Percentiles rank a stretch among this genome's conserved stretches.
These are phyloP conservation scores for Muscicapa comitata DNA, from an alignment of 2,797 vertebrate genomes.

Conservation along the genomic window DNA sequence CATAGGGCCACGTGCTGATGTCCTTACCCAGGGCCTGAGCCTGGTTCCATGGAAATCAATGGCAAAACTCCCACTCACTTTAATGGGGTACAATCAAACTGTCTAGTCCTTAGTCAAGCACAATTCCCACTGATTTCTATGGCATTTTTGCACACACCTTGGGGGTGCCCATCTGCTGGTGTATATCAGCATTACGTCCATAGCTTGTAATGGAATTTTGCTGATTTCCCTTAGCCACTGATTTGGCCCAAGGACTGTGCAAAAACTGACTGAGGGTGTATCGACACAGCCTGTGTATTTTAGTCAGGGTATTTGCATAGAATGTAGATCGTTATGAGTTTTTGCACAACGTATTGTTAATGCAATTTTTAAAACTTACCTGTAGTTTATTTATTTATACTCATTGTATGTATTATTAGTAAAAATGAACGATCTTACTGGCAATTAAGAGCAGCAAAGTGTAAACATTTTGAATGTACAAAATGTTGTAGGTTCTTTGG, in stretches of 20 bases:
- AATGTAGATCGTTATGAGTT: slow-evolving; percentile 77
- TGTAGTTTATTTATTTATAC: slow-evolving; percentile 80
- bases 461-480: slow-evolving; percentile 77
- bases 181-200: background rate
- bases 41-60: slow-evolving; percentile 37
- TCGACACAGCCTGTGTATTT: slow-evolving; percentile 70
- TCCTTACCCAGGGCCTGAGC: slow-evolving; percentile 36
- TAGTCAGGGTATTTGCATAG: slow-evolving; percentile 81
- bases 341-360: slow-evolving; percentile 78
- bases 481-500: slow-evolving; percentile 62
- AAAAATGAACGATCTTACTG: slow-evolving; percentile 66
- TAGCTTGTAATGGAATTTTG: background rate
- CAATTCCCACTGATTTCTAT: slow-evolving; percentile 46
- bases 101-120: slow-evolving; percentile 55
- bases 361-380: slow-evolving; percentile 74
- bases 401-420: slow-evolving; percentile 71
- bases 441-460: slow-evolving; percentile 44
- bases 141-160: background rate
- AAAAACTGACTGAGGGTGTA: slow-evolving; percentile 51
- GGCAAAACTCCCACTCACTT: slow-evolving; percentile 42
- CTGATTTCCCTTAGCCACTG: background rate
- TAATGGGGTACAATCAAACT: slow-evolving; percentile 40
- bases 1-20: slow-evolving; percentile 36
- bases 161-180: background rate
- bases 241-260: slow-evolving; percentile 31